Evolutionary conservation across 1,140 invertebrate species (phyloP).

Genomic region (Caerostris darwini): DNA sequence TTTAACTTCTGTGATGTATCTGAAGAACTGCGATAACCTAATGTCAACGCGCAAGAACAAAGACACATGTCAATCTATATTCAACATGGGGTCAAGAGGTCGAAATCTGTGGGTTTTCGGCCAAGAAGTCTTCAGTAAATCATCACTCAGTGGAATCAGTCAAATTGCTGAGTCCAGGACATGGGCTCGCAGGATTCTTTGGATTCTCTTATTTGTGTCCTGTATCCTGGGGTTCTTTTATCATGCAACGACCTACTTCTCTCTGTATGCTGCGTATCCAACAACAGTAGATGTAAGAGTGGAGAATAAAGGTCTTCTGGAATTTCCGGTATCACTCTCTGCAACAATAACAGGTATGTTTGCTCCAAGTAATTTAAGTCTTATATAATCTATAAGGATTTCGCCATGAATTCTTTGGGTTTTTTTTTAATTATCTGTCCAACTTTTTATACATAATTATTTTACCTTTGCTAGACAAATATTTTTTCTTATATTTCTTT

Average conservation of each 20-base stretch:
- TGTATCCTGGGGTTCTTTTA: constrained; percentile 76
- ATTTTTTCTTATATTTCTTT: too few species aligned
- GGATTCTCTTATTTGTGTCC: constrained; percentile 60
- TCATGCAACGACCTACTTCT: constrained; percentile 74
- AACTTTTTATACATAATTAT: too few species aligned
- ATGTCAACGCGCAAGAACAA: neutral
- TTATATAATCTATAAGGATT: neutral
- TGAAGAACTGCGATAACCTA: neutral
- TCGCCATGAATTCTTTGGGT: too few species aligned
- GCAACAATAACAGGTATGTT: constrained; percentile 78
- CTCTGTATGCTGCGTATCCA: constrained; percentile 77
- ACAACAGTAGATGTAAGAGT: constrained; percentile 78
- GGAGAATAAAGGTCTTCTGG: constrained; percentile 75
- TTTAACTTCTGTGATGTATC: neutral
- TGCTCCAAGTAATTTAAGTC: neutral
- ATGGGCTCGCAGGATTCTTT: constrained; percentile 55
- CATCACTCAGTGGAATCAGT: constrained; percentile 73
- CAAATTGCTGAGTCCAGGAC: constrained; percentile 74
- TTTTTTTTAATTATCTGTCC: too few species aligned
- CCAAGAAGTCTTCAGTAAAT: constrained; percentile 75
- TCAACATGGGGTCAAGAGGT: neutral
- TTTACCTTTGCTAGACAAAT: too few species aligned
- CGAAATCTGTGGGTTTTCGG: constrained; percentile 55
- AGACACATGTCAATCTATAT: neutral
- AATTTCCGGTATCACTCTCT: constrained; percentile 77